Percentiles rank a stretch among this genome's conserved stretches.
Evolutionary conservation across 2,797 vertebrate genomes (phyloP).

Genomic region (Phoeniculus purpureus): DNA sequence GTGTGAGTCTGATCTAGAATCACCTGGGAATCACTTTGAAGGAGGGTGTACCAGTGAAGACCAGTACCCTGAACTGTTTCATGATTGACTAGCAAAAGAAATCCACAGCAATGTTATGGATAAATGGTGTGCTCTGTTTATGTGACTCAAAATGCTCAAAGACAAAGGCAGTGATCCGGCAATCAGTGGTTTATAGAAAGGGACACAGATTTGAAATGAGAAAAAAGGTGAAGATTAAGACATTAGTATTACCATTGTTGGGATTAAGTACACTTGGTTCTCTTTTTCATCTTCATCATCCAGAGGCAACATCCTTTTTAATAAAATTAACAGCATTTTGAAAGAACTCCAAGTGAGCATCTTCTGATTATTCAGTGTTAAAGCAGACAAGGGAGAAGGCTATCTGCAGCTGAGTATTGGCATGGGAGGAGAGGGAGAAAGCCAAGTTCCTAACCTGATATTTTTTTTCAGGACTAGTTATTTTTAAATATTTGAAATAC

Average conservation of each 20-base stretch:
- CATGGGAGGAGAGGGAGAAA: not conserved
- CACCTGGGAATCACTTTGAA: not conserved
- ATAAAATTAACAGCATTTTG: not conserved
- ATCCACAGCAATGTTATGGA: not conserved
- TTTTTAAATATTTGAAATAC: not conserved
- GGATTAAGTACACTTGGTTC: not conserved
- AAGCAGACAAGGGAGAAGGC: not conserved
- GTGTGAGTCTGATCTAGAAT: not conserved
- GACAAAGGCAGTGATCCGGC: not conserved
- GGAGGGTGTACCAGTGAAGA: not conserved
- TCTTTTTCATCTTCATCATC: slow-evolving; percentile 7
- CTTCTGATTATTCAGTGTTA: not conserved
- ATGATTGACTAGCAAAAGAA: slow-evolving; percentile 10
- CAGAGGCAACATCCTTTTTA: not conserved
- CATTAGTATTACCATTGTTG: not conserved
- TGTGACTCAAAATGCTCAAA: slow-evolving; percentile 5
- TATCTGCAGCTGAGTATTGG: not conserved
- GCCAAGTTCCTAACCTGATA: not conserved
- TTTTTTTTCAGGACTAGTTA: not conserved
- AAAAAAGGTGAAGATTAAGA: slow-evolving; percentile 5
- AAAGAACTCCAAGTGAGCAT: not conserved
- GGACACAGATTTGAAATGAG: not conserved
- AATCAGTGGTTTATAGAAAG: not conserved
- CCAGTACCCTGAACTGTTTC: not conserved
- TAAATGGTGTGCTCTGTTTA: not conserved